These are phyloP conservation scores for Amyelois transitella DNA, from an alignment of 1,140 invertebrate species.

Conservation along the genomic window DNA sequence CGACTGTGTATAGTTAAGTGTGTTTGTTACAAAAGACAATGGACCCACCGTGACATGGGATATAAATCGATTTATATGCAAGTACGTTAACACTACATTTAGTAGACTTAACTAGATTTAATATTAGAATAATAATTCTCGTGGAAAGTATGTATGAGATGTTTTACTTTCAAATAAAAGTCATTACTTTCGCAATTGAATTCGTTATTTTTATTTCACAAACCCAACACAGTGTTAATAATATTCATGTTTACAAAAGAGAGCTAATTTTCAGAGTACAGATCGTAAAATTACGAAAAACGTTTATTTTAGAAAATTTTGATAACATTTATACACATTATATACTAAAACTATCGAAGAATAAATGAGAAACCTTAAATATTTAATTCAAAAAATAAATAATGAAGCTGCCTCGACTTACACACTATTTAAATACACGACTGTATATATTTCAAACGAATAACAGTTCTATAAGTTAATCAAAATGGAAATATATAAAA, in stretches of 20 bases:
- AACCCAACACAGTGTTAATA: not conserved
- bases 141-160: not conserved
- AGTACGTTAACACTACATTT: not conserved
- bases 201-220: constrained; percentile 1
- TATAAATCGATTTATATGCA: not conserved
- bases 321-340: no score
- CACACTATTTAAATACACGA: not conserved
- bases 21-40: not conserved
- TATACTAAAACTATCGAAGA: no score
- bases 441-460: no score
- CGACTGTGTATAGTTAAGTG: constrained; percentile 6
- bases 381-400: not conserved
- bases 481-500: not conserved
- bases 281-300: no score
- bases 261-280: no score
- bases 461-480: not conserved
- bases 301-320: no score
- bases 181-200: not conserved
- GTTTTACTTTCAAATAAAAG: not conserved
- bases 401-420: not conserved
- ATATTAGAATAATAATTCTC: not conserved
- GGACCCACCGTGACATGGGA: not conserved
- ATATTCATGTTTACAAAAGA: not conserved
- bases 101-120: not conserved
- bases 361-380: no score